phyloP scores from a whole-genome alignment of 2,888 invertebrate species.

The Aquatica leii region DNA sequence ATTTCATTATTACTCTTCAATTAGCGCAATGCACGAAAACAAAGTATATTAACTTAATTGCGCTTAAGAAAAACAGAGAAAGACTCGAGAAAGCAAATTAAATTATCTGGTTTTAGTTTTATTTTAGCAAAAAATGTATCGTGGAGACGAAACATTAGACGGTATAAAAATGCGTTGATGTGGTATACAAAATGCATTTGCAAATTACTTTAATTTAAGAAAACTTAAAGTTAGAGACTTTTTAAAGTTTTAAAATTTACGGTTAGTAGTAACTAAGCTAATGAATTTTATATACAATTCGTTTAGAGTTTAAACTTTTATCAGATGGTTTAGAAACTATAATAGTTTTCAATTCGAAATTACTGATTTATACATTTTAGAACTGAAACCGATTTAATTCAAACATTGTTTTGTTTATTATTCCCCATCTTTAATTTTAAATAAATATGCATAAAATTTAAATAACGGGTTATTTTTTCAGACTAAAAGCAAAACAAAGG shows the following conservation, averaged over 20 bases:
- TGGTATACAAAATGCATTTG: not conserved
- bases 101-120: conserved; percentile 32
- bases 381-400: too few species aligned
- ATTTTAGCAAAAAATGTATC: conserved; percentile 23
- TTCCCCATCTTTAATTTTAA: conserved; percentile 15
- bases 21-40: conserved; percentile 7
- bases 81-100: conserved; percentile 29
- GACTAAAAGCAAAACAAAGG: conserved; percentile 18
- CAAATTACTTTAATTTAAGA: conserved; percentile 1
- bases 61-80: conserved; percentile 25
- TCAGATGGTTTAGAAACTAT: conserved; percentile 24
- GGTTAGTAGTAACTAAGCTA: conserved; percentile 15
- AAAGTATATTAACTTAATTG: conserved; percentile 36
- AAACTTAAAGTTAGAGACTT: conserved; percentile 8
- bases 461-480: conserved; percentile 25
- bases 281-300: conserved; percentile 18
- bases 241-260: conserved; percentile 19
- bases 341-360: conserved; percentile 24
- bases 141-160: not conserved
- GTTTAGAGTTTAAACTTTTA: conserved; percentile 22
- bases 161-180: too few species aligned
- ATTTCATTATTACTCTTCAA: too few species aligned
- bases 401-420: too few species aligned
- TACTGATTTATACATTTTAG: conserved; percentile 21
- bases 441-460: conserved; percentile 32